These are phyloP conservation scores for Cynopterus brachyotis DNA, from an alignment of 2,113 vertebrate genomes.

Conservation along the genomic window DNA sequence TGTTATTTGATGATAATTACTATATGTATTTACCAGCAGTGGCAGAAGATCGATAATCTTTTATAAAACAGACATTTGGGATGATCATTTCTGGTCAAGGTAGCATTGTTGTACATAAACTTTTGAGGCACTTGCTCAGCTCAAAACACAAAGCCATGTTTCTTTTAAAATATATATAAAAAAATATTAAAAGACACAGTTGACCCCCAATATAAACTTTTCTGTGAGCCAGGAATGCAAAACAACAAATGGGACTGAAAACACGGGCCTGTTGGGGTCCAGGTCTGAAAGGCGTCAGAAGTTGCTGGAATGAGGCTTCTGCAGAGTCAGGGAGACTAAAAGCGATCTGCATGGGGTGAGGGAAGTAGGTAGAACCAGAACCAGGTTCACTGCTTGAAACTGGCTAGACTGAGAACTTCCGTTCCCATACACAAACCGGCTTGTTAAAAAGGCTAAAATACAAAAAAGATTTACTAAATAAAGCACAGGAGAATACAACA, in stretches of 20 bases:
- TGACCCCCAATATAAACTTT: background rate
- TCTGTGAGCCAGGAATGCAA: background rate
- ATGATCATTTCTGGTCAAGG: background rate
- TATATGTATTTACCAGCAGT: background rate
- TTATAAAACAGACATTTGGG: background rate
- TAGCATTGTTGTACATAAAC: background rate
- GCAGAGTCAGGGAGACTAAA: background rate
- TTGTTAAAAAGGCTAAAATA: background rate
- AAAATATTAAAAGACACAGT: background rate
- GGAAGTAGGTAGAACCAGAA: background rate
- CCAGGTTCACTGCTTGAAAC: background rate
- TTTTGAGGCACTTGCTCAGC: background rate
- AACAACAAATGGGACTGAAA: background rate
- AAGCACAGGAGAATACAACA: background rate
- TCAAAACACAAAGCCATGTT: background rate
- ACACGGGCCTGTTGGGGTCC: background rate
- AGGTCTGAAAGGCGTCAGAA: background rate
- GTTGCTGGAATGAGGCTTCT: background rate
- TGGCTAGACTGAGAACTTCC: background rate
- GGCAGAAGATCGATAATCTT: background rate
- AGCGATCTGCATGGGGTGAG: background rate
- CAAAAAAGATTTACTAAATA: constrained; percentile 24
- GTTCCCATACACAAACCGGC: background rate
- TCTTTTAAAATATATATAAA: background rate
- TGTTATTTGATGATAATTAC: background rate